Evolutionary conservation across 2,888 invertebrate species (phyloP).

Genomic region (Amblyjoppa proteus): DNA sequence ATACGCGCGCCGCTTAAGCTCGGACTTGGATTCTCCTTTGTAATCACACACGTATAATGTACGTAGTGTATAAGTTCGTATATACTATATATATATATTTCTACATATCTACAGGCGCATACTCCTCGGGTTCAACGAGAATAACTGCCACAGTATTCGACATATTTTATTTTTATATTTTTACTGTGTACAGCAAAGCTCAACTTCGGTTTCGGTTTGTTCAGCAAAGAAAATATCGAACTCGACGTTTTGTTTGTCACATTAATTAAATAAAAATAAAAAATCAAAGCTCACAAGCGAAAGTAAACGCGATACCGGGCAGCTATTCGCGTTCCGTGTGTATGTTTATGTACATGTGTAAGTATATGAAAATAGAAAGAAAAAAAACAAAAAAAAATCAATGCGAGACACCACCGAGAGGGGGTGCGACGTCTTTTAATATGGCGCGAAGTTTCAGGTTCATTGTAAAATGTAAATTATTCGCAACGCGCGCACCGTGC

Average conservation of each 20-base stretch:
- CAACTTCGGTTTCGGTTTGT: neutral
- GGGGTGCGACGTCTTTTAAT: slow-evolving; percentile 19
- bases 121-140: slow-evolving; percentile 49
- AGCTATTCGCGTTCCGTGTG: slow-evolving; percentile 58
- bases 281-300: slow-evolving; percentile 1
- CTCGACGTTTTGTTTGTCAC: neutral
- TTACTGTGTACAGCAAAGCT: neutral
- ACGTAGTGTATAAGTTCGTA: slow-evolving; percentile 54
- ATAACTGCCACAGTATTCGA: slow-evolving; percentile 52
- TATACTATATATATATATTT: slow-evolving; percentile 62
- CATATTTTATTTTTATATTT: slow-evolving; percentile 8
- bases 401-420: slow-evolving; percentile 11
- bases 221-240: slow-evolving; percentile 22
- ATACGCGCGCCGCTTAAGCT: slow-evolving; percentile 35
- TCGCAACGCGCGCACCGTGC: slow-evolving; percentile 63
- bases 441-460: slow-evolving; percentile 37
- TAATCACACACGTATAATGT: slow-evolving; percentile 42
- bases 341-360: slow-evolving; percentile 67
- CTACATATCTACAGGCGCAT: slow-evolving; percentile 66
- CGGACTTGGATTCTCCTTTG: slow-evolving; percentile 32
- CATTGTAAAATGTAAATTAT: slow-evolving; percentile 69
- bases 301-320: slow-evolving; percentile 28
- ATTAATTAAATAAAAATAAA: neutral
- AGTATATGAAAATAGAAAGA: slow-evolving; percentile 57
- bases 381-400: slow-evolving; percentile 15